Conservation (phyloP, 2,113 vertebrate genomes). For the Reinhardtius hippoglossoides region DNA sequence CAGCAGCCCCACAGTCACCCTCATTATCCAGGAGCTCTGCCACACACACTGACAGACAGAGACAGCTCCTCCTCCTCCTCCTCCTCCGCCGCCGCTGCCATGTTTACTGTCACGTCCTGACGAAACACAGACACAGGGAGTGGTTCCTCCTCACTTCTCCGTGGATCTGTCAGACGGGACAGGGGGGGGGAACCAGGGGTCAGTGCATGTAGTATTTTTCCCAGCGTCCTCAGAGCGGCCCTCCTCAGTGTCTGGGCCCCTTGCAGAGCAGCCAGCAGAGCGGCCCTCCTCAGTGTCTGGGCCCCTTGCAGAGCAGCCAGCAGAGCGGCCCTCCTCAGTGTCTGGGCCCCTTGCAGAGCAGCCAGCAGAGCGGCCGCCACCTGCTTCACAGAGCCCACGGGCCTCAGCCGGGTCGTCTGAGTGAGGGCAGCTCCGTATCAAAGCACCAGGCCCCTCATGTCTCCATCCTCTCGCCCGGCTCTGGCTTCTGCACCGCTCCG, state of each 20-base stretch:
- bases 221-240: background rate
- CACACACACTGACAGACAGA: constrained; percentile 1
- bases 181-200: constrained; percentile 36
- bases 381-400: constrained; percentile 19
- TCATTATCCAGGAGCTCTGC: constrained; percentile 55
- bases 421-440: constrained; percentile 43
- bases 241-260: constrained; percentile 21
- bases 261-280: background rate
- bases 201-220: background rate
- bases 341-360: background rate
- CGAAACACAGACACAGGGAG: constrained; percentile 4
- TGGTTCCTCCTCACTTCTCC: background rate
- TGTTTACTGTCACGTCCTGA: constrained; percentile 33
- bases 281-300: constrained; percentile 7
- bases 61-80: background rate
- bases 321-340: constrained; percentile 12
- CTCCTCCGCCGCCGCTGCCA: background rate
- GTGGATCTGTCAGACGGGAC: background rate
- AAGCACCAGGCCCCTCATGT: constrained; percentile 28
- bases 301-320: background rate
- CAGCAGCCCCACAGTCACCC: constrained; percentile 51
- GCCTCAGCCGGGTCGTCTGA: constrained; percentile 58
- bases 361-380: constrained; percentile 12
- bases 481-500: background rate
- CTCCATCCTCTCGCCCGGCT: background rate